Base-by-base conservation (phyloP, 2,797 vertebrate species). In the Tiaroga cobitis region DNA sequence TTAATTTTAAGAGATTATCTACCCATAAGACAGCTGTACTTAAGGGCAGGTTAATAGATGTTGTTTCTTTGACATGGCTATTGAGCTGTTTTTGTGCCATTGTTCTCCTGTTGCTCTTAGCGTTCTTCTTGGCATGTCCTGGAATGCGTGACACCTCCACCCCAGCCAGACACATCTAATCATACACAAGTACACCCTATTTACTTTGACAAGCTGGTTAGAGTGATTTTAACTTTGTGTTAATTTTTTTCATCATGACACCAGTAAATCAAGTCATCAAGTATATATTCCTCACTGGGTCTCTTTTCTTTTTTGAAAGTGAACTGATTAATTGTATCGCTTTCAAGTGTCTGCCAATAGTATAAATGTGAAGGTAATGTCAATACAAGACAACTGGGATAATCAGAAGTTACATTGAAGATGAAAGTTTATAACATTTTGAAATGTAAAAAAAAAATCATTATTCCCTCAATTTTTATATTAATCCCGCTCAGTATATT, bases 1-100 rank as follows among this genome's bases (percentile, higher is more conserved):
- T 29, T 0, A 43, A 65, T 85, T 86, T 80, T 86, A 93, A 73
- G n/a, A 19, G 32, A 49, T 18, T 79, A 29, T 43, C 43, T 16
- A 21, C 18, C 29, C 18, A 18, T 29, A 9, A 51, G 16, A 67
- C 16, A 68, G 63, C 32, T 69, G 46, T 69, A 75, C 5, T 39
- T 4, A 59, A 81, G 37, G 29, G 29, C 24, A 24, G 11, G 46
- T 39, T 73, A 49, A 83, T 78, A 39, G 37, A 67, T 78, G 34
- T 21, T 26, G 15, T 16, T 80, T 83, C 56, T 83, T 70, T n/a
- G 19, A 68, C 19, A 21, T 10, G 16, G 24, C 56, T 76, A 32
- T 59, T 81, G 76, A 85, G 26, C 69, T 65, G 82, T 43, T 61
- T 79, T 75, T 77, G 72, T 69, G 49, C 41, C 39, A 59, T 29